Conservation (phyloP, 2,888 invertebrate species). For the Amblyjoppa proteus region DNA sequence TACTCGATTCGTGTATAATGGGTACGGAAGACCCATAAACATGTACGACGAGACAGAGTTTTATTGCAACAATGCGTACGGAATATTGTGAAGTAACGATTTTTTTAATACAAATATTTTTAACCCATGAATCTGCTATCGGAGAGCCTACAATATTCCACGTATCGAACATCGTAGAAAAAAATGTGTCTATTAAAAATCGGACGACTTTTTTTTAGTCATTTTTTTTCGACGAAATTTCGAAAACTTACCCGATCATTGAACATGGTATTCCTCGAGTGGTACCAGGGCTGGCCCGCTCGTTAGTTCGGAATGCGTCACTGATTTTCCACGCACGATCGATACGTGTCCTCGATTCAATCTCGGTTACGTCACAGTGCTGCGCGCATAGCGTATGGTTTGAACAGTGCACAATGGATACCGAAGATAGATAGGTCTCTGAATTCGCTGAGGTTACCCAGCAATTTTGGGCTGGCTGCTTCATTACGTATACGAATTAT, state of each 20-base stretch:
- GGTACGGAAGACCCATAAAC: neutral
- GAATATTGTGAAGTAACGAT: neutral
- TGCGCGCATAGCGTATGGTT: constrained; percentile 2
- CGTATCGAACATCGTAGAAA: neutral
- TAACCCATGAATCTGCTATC: no score
- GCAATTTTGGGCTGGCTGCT: constrained; percentile 39
- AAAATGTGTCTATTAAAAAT: no score
- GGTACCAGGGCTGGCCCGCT: neutral
- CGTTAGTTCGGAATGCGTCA: constrained; percentile 16
- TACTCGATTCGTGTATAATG: neutral
- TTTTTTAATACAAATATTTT: neutral
- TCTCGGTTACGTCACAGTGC: neutral
- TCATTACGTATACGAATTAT: constrained; percentile 45
- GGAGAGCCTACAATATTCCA: no score
- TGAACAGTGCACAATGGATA: constrained; percentile 11
- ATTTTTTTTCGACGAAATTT: no score
- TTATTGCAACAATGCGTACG: neutral
- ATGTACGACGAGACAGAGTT: neutral
- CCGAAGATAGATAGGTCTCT: constrained; percentile 4
- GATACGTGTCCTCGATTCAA: neutral
- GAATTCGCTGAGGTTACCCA: constrained; percentile 12
- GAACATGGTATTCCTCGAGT: neutral
- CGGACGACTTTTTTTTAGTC: no score
- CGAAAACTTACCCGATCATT: neutral
- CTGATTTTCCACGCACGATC: neutral